These are phyloP conservation scores for Cricetomys ansorgei DNA, from an alignment of 2,113 vertebrate genomes.

Conservation along the genomic window DNA sequence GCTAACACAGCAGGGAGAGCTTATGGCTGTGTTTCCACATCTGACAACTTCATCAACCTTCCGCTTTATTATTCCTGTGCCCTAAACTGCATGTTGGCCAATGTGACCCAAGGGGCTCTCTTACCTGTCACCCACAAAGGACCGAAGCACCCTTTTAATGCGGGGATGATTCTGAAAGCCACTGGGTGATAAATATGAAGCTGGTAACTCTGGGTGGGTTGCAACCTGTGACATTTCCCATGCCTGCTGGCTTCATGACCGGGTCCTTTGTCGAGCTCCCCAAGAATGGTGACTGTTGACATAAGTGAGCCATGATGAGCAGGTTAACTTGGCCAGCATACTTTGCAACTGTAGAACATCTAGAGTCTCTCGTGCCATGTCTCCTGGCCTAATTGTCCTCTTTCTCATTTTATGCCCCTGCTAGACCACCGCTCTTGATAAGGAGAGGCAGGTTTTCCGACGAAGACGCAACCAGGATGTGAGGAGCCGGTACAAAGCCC, in stretches of 20 bases:
- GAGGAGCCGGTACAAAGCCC: constrained; percentile 86
- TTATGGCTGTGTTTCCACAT: constrained; percentile 58
- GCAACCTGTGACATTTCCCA: constrained; percentile 81
- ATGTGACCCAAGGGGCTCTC: constrained; percentile 57
- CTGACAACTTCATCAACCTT: constrained; percentile 78
- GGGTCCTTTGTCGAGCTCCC: constrained; percentile 75
- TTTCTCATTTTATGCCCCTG: constrained; percentile 92
- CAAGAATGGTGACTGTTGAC: background rate
- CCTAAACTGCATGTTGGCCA: constrained; percentile 76
- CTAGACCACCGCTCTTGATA: constrained; percentile 99
- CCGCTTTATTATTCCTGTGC: constrained; percentile 66
- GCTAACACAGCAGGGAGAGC: constrained; percentile 63
- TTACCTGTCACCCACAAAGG: constrained; percentile 66
- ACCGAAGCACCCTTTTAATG: constrained; percentile 57
- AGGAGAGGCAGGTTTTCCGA: constrained; percentile 99
- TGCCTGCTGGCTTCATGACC: constrained; percentile 77
- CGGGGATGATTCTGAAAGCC: constrained; percentile 54
- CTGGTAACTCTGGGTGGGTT: constrained; percentile 77
- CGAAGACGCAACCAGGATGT: constrained; percentile 98
- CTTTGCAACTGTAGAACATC: constrained; percentile 48
- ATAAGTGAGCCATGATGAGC: constrained; percentile 67
- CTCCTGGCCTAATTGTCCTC: constrained; percentile 88
- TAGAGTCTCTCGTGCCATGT: constrained; percentile 77
- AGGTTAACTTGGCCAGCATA: constrained; percentile 74
- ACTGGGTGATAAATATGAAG: constrained; percentile 74